Evolutionary conservation across 2,797 vertebrate genomes (phyloP).

Genomic region (Alfaro cultratus): DNA sequence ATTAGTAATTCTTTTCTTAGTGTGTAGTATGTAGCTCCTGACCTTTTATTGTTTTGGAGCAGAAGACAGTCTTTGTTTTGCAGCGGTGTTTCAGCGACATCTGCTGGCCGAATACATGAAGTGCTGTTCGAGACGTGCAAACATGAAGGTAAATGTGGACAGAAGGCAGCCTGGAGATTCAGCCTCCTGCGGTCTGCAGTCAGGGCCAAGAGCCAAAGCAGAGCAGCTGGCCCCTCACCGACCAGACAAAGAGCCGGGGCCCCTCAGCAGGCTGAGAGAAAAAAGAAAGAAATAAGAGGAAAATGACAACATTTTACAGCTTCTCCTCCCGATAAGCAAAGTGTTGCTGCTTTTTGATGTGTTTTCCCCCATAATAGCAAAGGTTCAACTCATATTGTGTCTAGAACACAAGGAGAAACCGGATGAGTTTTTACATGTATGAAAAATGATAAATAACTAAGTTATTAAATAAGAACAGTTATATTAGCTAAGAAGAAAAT

Average conservation of each 20-base stretch:
- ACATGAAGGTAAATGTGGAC: neutral
- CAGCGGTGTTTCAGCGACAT: slow-evolving; percentile 13
- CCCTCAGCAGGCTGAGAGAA: neutral
- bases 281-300: neutral
- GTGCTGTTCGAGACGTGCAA: neutral
- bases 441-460: too few species aligned
- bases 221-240: neutral
- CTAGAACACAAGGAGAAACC: too few species aligned
- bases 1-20: too few species aligned
- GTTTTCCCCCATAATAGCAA: too few species aligned
- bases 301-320: neutral
- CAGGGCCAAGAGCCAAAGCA: neutral
- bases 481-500: too few species aligned
- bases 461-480: too few species aligned
- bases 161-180: neutral
- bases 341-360: too few species aligned
- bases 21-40: neutral
- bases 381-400: too few species aligned
- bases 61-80: neutral
- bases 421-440: too few species aligned
- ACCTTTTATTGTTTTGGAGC: slow-evolving; percentile 7
- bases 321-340: too few species aligned
- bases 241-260: neutral
- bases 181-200: neutral
- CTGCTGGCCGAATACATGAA: slow-evolving; percentile 12